Evolutionary conservation across 2,113 vertebrate species (phyloP), one percentile per base, ranked within the genome.

Genomic region (Pluvianellus socialis): DNA sequence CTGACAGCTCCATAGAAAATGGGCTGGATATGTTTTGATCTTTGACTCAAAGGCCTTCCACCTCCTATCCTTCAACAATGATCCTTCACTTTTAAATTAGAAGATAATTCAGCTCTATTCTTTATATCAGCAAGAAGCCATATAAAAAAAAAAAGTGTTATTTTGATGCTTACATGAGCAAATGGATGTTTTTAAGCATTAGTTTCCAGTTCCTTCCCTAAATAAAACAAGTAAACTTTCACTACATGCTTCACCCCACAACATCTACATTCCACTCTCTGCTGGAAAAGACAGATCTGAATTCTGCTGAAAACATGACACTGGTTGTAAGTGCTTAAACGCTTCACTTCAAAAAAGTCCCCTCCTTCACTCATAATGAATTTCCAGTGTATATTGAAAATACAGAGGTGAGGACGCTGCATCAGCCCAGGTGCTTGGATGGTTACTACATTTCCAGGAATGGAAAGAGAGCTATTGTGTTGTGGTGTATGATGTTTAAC

Each of bases 81-180:
- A 63, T 42, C 4, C 10, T 3, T 86, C 23, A 50, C 13, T 13
- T 26, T 75, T 18, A 71, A n/a, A 50, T 52, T 10, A 72, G 13
- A 68, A 44, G 9, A 71, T 7, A 45, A 67, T 81, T 28, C 7
- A 74, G 7, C 17, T 45, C 17, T 44, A 23, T 49, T 70, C n/a
- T 79, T 72, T 42, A 3, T 33, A 47, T 47, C 67, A 85, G 18
- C 10, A 35, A 32, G 44, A 82, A 3, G 44, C 13, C 21, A n/a
- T 14, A 33, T 38, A 50, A 5, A 7, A 17, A 84, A 67, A 62
- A 61, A 58, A 42, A 5, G 6, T 0, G 0, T 0, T 2, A 4
- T 71, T 63, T 82, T 74, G 15, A 49, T 32, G 10, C 13, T 44
- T 30, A 33, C 12, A 9, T 38, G 55, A 90, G 24, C 10, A 80